These are phyloP conservation scores for Notocelia uddmanniana DNA, from an alignment of 2,888 invertebrate genomes.

Conservation along the genomic window DNA sequence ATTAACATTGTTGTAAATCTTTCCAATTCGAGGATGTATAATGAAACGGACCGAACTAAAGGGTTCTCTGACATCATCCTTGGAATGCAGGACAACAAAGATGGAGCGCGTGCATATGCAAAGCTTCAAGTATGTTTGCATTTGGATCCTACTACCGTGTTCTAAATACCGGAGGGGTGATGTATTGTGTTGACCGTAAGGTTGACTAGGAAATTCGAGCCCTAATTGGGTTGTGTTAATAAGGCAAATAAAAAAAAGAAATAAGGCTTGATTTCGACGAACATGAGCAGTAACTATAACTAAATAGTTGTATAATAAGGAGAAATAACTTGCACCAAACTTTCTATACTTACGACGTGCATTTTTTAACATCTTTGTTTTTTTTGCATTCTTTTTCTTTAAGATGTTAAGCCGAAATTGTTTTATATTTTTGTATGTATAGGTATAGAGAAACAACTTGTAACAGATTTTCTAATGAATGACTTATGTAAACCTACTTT, in stretches of 20 bases:
- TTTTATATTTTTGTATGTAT: too few relatives aligned
- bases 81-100: slow-evolving; percentile 23
- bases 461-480: slow-evolving; percentile 47
- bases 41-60: slow-evolving; percentile 11
- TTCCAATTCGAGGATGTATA: slow-evolving; percentile 9
- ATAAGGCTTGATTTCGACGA: not conserved
- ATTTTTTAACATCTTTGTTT: too few relatives aligned
- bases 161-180: slow-evolving; percentile 26
- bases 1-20: slow-evolving; percentile 19
- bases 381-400: too few relatives aligned
- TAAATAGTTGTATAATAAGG: not conserved
- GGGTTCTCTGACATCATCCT: slow-evolving; percentile 31
- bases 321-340: slow-evolving; percentile 53
- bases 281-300: not conserved
- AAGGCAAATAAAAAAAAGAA: too few relatives aligned
- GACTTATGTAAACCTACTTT: not conserved
- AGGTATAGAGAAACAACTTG: slow-evolving; percentile 50
- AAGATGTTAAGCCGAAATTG: too few relatives aligned
- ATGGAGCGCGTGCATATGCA: slow-evolving; percentile 30
- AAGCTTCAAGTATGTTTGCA: slow-evolving; percentile 10
- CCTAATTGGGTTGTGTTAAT: too few relatives aligned
- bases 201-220: not conserved
- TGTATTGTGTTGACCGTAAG: slow-evolving; percentile 15
- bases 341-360: not conserved
- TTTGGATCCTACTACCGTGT: slow-evolving; percentile 17